Evolutionary conservation across 2,797 vertebrate species (phyloP), one percentile per base, ranked within the genome.

Genomic region (Coluber constrictor): DNA sequence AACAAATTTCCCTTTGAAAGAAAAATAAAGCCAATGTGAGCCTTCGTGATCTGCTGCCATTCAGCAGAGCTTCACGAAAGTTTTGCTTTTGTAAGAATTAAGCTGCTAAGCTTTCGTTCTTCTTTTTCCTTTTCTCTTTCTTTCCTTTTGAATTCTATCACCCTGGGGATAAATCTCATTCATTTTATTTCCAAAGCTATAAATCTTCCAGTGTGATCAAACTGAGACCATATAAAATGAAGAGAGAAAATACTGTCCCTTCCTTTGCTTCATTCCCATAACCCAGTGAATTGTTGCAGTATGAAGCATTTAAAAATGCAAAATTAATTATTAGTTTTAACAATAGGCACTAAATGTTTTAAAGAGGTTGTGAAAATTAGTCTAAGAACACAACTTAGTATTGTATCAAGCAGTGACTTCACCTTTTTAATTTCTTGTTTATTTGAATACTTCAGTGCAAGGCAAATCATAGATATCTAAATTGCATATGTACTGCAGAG

Each of bases 81-180:
- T 90, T 95, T 93, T 95, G 74, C 93, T 95, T 90, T 70, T 94
- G 61, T 87, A 94, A 63, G 56, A 89, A 93, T 94, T 57, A 90
- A 90, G 89, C 47, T 86, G 51, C 92, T 92, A 56, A 54, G 90
- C 23, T 23, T 95, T 95, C 88, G 90, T 59, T 1, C 37, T 61
- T 29, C 25, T 93, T 0, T 43, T 43, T 83, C 20, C 20, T 47
- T 83, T 43, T 12, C 37, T 47, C 9, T 25, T 95, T 91, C 92
- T 57, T 1, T 86, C 43, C 87, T 91, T 93, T 88, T 90, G 94
- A 96, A 95, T 93, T 87, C 91, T 88, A 90, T 88, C 91, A 93
- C 86, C 74, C 93, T 70, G 89, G 90, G 79, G 88, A 94, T 90
- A 92, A 92, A 92, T 92, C 56, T 79, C 63, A 79, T 32, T 94